Conservation (phyloP, 2,888 invertebrate genomes). For the Chrysina gloriosa region DNA sequence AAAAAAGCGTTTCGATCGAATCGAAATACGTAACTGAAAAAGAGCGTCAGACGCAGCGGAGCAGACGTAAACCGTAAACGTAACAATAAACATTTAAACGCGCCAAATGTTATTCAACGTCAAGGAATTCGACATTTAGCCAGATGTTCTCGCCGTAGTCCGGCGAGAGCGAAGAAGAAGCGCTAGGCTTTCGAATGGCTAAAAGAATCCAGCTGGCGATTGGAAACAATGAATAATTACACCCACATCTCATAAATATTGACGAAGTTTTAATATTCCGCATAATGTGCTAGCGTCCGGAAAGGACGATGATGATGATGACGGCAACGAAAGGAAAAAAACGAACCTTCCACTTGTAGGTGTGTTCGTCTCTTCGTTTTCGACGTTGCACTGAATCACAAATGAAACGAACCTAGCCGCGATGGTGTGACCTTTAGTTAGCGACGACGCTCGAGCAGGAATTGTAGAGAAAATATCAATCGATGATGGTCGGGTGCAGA, state of each 20-base stretch:
- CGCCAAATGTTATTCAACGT: constrained; percentile 26
- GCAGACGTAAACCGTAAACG: no score
- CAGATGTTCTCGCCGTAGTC: constrained; percentile 19
- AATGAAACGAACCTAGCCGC: no score
- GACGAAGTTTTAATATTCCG: not conserved
- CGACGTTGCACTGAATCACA: no score
- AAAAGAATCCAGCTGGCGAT: constrained; percentile 15
- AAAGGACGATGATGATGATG: no score
- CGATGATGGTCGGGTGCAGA: no score
- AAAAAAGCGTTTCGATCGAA: not conserved
- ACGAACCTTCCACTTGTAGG: not conserved
- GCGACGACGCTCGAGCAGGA: no score
- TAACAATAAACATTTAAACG: not conserved
- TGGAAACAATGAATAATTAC: constrained; percentile 40
- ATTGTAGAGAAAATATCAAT: no score
- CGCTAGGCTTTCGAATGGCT: constrained; percentile 13
- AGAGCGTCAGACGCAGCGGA: no score
- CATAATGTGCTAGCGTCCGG: no score
- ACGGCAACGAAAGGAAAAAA: not conserved
- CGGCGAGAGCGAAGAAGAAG: not conserved
- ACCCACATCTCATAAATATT: constrained; percentile 42
- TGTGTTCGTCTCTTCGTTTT: no score
- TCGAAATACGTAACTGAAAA: no score
- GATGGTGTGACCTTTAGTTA: no score
- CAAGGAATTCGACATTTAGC: constrained; percentile 34